Evolutionary conservation across 2,888 invertebrate genomes (phyloP).

Genomic region (Brachyptera risi): DNA sequence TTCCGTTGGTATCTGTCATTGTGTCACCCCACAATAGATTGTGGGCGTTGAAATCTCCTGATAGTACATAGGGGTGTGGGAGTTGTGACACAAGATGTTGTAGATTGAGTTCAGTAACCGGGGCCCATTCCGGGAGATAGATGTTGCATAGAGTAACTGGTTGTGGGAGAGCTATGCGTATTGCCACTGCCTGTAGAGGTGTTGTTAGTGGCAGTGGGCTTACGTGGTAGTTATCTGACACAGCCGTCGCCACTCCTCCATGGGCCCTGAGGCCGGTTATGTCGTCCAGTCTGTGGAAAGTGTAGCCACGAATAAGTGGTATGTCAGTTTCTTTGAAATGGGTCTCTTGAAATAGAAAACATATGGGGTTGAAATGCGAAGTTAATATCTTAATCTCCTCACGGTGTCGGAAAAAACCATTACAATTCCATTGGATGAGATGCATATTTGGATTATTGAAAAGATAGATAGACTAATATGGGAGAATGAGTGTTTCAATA

Average conservation of each 20-base stretch:
- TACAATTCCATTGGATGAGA: background rate
- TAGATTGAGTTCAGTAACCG: too few species aligned
- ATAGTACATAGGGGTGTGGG: too few species aligned
- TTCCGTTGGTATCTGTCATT: too few species aligned
- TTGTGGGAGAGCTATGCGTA: background rate
- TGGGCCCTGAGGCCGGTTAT: background rate
- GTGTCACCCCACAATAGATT: too few species aligned
- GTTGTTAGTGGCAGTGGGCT: too few species aligned
- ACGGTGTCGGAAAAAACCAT: background rate
- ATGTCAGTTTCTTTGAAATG: background rate
- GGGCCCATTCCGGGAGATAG: too few species aligned
- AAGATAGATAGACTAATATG: background rate
- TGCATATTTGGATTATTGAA: background rate
- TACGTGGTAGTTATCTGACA: background rate
- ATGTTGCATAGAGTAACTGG: constrained; percentile 1
- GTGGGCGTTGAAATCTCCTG: too few species aligned
- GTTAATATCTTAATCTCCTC: background rate
- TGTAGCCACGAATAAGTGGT: background rate
- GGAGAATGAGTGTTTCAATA: too few species aligned
- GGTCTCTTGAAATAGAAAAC: background rate
- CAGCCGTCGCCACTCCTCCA: background rate
- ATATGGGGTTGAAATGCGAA: background rate
- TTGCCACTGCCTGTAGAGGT: constrained; percentile 7
- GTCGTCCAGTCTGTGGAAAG: background rate
- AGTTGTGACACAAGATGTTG: too few species aligned